Evolutionary conservation across 2,113 vertebrate species (phyloP).

Genomic region (Mus pahari): DNA sequence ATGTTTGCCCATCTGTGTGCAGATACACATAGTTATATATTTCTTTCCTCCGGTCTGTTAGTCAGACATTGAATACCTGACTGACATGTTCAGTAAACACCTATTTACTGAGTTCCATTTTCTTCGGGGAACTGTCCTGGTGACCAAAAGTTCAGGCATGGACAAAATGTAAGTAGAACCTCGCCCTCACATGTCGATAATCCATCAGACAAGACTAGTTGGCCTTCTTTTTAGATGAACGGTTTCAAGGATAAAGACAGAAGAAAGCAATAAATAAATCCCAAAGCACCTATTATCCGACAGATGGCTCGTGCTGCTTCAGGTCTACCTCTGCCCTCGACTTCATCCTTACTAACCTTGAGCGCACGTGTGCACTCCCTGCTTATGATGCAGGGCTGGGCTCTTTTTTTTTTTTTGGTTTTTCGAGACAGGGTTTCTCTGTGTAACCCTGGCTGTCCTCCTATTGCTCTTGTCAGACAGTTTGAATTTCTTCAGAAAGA

Average conservation of each 20-base stretch:
- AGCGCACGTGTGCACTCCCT: rapidly evolving
- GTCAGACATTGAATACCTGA: neutral
- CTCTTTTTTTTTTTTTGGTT: too few relatives aligned
- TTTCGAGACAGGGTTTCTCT: too few relatives aligned
- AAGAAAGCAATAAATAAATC: neutral
- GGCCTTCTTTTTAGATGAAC: neutral
- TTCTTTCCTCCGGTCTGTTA: neutral
- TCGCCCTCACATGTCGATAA: neutral
- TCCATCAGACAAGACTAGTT: neutral
- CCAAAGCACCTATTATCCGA: neutral
- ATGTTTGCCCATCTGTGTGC: rapidly evolving
- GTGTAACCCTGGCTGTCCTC: too few relatives aligned
- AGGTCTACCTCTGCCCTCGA: neutral
- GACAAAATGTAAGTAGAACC: neutral
- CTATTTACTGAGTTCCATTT: neutral
- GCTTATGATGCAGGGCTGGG: neutral
- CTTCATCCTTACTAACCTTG: neutral
- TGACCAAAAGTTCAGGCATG: neutral
- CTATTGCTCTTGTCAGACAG: neutral
- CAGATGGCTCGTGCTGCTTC: neutral
- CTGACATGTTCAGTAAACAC: neutral
- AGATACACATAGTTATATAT: neutral
- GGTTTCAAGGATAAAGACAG: neutral
- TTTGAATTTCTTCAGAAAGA: neutral
- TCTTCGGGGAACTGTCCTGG: neutral